Conservation (phyloP, 2,797 vertebrate genomes). For the Periparus ater region DNA sequence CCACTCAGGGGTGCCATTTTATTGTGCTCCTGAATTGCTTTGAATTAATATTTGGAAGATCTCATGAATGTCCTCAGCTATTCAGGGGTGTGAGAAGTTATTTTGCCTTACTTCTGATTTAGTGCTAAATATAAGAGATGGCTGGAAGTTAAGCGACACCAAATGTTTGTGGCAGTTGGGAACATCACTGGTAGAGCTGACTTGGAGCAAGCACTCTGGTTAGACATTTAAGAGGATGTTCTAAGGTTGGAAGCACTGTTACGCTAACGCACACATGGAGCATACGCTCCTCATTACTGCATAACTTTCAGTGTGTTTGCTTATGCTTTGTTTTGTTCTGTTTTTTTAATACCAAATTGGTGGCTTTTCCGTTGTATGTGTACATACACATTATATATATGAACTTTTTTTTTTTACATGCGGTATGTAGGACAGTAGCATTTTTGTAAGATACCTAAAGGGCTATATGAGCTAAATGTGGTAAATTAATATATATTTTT, state of each 20-base stretch:
- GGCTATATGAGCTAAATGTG: constrained; percentile 58
- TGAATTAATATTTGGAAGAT: not conserved
- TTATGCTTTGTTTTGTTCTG: not conserved
- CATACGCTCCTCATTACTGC: constrained; percentile 17
- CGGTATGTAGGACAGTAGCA: not conserved
- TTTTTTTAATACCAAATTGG: not conserved
- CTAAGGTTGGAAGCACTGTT: not conserved
- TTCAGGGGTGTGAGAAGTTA: not conserved
- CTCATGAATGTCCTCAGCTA: not conserved
- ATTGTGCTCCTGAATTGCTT: not conserved
- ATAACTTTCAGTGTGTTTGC: not conserved
- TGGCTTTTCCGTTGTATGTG: constrained; percentile 25
- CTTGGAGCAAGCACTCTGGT: constrained; percentile 9
- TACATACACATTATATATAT: not conserved
- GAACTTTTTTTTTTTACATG: constrained; percentile 44
- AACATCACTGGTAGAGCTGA: constrained; percentile 9
- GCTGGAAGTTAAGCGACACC: not conserved
- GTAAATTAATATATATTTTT: constrained; percentile 52
- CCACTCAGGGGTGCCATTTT: not conserved
- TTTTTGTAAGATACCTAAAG: constrained; percentile 70
- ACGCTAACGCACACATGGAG: not conserved
- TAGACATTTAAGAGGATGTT: not conserved
- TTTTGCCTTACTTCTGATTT: constrained; percentile 52
- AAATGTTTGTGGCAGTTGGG: not conserved
- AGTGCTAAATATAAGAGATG: not conserved